These are phyloP conservation scores for Spodoptera frugiperda DNA, from an alignment of 1,140 invertebrate genomes.

Conservation along the genomic window DNA sequence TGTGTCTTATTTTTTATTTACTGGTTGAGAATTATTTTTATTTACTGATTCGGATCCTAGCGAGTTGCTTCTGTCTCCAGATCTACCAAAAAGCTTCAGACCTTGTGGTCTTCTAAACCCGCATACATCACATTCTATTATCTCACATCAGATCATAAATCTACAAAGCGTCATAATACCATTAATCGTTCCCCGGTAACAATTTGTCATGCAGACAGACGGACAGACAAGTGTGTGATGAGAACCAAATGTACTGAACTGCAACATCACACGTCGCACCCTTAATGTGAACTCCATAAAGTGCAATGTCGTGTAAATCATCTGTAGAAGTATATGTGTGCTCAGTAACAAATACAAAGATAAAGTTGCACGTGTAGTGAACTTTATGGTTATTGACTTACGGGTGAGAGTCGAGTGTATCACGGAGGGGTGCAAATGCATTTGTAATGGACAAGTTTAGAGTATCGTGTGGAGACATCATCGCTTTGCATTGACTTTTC, in stretches of 20 bases:
- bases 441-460: slow-evolving; percentile 55
- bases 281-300: slow-evolving; percentile 45
- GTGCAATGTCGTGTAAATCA: slow-evolving; percentile 44
- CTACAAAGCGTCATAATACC: slow-evolving; percentile 58
- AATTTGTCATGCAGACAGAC: slow-evolving; percentile 74
- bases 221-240: slow-evolving; percentile 59
- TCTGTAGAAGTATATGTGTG: slow-evolving; percentile 8
- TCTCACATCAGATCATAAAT: slow-evolving; percentile 56
- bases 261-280: background rate
- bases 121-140: slow-evolving; percentile 58
- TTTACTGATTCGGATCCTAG: no score
- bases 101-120: background rate
- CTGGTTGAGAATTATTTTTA: no score
- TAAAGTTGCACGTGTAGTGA: background rate
- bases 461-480: slow-evolving; percentile 19
- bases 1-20: no score
- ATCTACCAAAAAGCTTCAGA: no score
- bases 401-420: slow-evolving; percentile 5
- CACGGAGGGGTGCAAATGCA: slow-evolving; percentile 48
- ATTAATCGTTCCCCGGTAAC: slow-evolving; percentile 65
- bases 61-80: no score
- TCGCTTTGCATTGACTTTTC: slow-evolving; percentile 10
- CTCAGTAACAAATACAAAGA: background rate
- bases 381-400: background rate
- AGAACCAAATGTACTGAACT: slow-evolving; percentile 55